Base-by-base conservation (phyloP, 2,888 invertebrate genomes). In the Hirtodrosophila trivittata region DNA sequence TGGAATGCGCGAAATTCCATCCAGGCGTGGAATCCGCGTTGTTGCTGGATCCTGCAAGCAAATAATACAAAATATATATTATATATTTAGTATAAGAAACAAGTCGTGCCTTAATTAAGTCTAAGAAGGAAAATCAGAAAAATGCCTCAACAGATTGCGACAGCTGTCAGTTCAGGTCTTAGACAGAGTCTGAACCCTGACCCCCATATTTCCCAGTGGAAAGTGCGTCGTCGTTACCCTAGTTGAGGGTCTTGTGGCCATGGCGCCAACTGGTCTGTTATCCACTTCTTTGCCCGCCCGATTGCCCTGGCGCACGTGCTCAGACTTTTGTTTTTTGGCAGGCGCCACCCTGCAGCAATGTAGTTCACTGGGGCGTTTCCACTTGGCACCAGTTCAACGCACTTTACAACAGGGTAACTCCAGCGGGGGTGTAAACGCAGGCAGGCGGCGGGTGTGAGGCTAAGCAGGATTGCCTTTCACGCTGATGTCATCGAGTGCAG, bases 21-120 rank as follows among this genome's bases (percentile, higher is more conserved):
- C 90, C 49, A 89, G 71, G 35, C 89, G 87, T 42, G 90, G 90
- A 66, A 91, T 89, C 52, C 89, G 88, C 0, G 91, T 86, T 33
- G 87, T 80, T 30, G 87, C 67, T 43, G 89, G 75, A 77, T 91
- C 91, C 91, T 91, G 73, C 5, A 86, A 88, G 2, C 16, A 45
- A 10, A 39, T 32, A 5, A 5, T 50, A 25, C 14, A n/a, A 30
- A 25, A 35, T 7, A 47, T 30, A n/a, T 30, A n/a, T 8, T 30
- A 30, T 3, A n/a, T 30, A 21, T 6, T 18, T 8, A 39, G 13
- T 18, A 8, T 26, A 6, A 21, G 13, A 14, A 28, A 33, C 18
- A 21, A 21, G 7, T 42, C 41, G 12, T 39, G 10, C n/a, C 25
- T 25, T 14, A 37, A 56, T 47, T 42, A 16, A 47, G 47, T 33